A percentile compares a stretch with the other conserved stretches of the same genome.
Conservation (phyloP, 1,140 invertebrate genomes). For the Monochamus saltuarius region DNA sequence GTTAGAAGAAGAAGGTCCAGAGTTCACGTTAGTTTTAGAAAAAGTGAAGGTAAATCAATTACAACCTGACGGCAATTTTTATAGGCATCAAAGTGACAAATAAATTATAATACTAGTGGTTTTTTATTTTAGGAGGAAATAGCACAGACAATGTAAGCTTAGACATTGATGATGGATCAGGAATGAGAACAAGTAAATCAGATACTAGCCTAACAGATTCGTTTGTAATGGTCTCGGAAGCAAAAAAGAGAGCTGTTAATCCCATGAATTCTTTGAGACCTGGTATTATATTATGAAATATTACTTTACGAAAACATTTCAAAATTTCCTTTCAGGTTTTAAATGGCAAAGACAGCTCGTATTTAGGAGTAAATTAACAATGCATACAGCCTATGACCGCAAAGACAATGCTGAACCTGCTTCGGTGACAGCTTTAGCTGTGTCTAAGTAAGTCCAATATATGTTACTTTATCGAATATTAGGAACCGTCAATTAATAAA, state of each 20-base stretch:
- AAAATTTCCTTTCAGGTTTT: slow-evolving; percentile 61
- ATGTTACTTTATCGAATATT: too few relatives aligned
- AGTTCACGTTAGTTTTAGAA: slow-evolving; percentile 65
- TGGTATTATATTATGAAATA: slow-evolving; percentile 46
- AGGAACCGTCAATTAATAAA: too few relatives aligned
- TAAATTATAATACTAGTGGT: slow-evolving; percentile 23
- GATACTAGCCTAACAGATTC: slow-evolving; percentile 89
- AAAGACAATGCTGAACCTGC: slow-evolving; percentile 97
- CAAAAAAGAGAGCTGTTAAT: slow-evolving; percentile 56
- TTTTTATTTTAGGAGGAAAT: slow-evolving; percentile 13
- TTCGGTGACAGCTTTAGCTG: slow-evolving; percentile 89
- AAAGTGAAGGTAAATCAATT: slow-evolving; percentile 61
- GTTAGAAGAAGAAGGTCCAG: slow-evolving; percentile 59
- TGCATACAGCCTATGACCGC: slow-evolving; percentile 98
- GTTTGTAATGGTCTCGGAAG: slow-evolving; percentile 76
- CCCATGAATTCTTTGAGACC: slow-evolving; percentile 64
- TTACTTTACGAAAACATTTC: not conserved
- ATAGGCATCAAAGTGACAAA: too few relatives aligned
- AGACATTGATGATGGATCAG: slow-evolving; percentile 47
- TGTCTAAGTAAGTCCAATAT: slow-evolving; percentile 75
- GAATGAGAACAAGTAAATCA: slow-evolving; percentile 79
- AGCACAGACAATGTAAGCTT: slow-evolving; percentile 33
- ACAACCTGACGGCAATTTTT: not conserved
- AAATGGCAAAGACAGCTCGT: slow-evolving; percentile 91
- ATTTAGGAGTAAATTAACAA: slow-evolving; percentile 94